These are phyloP conservation scores for Microplitis mediator DNA, from an alignment of 1,140 invertebrate species.

Conservation along the genomic window DNA sequence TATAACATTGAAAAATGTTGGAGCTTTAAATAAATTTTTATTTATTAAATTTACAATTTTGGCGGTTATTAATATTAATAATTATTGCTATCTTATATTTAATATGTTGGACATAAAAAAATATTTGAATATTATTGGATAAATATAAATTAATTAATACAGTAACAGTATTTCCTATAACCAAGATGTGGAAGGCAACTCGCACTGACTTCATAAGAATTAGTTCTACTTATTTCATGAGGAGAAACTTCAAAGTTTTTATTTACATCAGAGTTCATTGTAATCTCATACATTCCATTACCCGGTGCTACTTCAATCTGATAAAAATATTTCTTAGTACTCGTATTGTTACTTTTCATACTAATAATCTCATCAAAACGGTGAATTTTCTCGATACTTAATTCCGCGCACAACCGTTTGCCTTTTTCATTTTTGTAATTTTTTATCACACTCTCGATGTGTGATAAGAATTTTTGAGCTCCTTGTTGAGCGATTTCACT, in stretches of 20 bases:
- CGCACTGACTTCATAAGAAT: constrained; percentile 62
- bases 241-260: constrained; percentile 48
- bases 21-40: no score
- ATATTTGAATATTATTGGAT: neutral
- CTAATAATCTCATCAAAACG: constrained; percentile 53
- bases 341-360: constrained; percentile 56
- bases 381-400: constrained; percentile 58
- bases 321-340: constrained; percentile 50
- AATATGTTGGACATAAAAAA: no score
- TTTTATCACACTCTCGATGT: constrained; percentile 59
- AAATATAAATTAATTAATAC: constrained; percentile 22
- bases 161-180: constrained; percentile 54
- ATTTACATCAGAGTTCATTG: constrained; percentile 55
- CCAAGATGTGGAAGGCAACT: constrained; percentile 48
- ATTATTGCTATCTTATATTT: no score
- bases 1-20: no score
- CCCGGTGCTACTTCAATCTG: constrained; percentile 65
- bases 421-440: constrained; percentile 49
- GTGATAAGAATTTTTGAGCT: constrained; percentile 44
- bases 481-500: constrained; percentile 56
- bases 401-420: constrained; percentile 58
- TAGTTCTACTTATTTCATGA: constrained; percentile 67
- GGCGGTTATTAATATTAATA: no score
- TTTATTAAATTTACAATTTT: no score
- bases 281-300: constrained; percentile 67